These are phyloP conservation scores for Sebastes kiyomatsui DNA, from an alignment of 2,797 vertebrate species.

Conservation along the genomic window DNA sequence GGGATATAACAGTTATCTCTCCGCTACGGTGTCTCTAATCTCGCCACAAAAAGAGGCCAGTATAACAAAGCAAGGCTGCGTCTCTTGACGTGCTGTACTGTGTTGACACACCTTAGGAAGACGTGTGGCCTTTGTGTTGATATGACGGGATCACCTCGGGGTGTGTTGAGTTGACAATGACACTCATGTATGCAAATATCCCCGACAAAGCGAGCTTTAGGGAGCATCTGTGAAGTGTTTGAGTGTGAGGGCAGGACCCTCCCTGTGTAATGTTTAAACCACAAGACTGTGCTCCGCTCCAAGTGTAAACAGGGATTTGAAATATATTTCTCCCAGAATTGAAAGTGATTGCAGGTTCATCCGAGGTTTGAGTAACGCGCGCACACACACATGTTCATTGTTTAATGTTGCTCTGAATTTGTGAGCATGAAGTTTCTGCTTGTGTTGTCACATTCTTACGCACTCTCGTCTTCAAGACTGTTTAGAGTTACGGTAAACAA, in stretches of 20 bases:
- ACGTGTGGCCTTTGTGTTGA: constrained; percentile 38
- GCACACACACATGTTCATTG: background rate
- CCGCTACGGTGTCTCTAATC: constrained; percentile 16
- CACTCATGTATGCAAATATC: background rate
- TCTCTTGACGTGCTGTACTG: background rate
- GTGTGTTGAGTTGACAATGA: constrained; percentile 33
- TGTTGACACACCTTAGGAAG: constrained; percentile 46
- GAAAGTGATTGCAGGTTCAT: constrained; percentile 7
- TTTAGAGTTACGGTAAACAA: constrained; percentile 47
- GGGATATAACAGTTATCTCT: constrained; percentile 3
- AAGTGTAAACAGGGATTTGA: constrained; percentile 36
- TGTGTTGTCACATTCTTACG: background rate
- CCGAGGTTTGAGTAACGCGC: background rate
- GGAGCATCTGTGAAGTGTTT: constrained; percentile 35
- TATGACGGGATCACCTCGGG: background rate
- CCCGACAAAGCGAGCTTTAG: background rate
- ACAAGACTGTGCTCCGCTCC: background rate
- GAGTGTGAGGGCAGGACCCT: constrained; percentile 6
- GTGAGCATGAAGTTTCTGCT: background rate
- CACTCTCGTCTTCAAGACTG: background rate
- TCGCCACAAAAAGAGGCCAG: background rate
- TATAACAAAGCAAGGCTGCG: constrained; percentile 20
- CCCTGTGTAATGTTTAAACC: constrained; percentile 5
- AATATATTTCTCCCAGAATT: background rate
- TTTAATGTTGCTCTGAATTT: background rate